These are phyloP conservation scores for Caenorhabditis tropicalis DNA, from an alignment of 1,140 invertebrate species.

Conservation along the genomic window DNA sequence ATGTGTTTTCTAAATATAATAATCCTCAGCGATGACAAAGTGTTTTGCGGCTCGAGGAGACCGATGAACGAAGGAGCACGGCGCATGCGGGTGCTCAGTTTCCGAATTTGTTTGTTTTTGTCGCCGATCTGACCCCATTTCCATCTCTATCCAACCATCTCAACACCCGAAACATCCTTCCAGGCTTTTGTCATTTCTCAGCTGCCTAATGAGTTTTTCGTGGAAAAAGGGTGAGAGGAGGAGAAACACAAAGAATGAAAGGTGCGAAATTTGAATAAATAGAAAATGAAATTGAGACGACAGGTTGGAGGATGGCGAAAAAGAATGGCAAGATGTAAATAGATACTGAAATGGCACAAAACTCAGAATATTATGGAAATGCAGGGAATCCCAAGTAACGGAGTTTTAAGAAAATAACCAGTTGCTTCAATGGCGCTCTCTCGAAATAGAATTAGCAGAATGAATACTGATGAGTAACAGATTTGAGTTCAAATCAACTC, in stretches of 20 bases:
- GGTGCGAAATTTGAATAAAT: not conserved
- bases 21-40: slow-evolving; percentile 30
- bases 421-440: no score
- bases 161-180: not conserved
- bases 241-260: not conserved
- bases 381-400: no score
- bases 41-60: slow-evolving; percentile 18
- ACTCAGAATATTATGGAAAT: no score
- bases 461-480: no score
- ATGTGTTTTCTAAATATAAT: slow-evolving; percentile 33
- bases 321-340: not conserved
- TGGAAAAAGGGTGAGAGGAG: not conserved
- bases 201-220: slow-evolving; percentile 26
- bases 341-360: not conserved
- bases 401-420: no score
- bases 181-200: not conserved
- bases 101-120: slow-evolving; percentile 42
- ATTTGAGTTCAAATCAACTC: no score
- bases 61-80: slow-evolving; percentile 2
- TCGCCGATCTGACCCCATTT: slow-evolving; percentile 21
- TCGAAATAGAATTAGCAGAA: no score
- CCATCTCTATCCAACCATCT: not conserved
- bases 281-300: not conserved
- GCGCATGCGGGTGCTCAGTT: slow-evolving; percentile 32
- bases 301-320: not conserved